Evolutionary conservation across 2,888 invertebrate genomes (phyloP), one percentile per base, ranked within the genome.

Genomic region (Eilema sororculum): DNA sequence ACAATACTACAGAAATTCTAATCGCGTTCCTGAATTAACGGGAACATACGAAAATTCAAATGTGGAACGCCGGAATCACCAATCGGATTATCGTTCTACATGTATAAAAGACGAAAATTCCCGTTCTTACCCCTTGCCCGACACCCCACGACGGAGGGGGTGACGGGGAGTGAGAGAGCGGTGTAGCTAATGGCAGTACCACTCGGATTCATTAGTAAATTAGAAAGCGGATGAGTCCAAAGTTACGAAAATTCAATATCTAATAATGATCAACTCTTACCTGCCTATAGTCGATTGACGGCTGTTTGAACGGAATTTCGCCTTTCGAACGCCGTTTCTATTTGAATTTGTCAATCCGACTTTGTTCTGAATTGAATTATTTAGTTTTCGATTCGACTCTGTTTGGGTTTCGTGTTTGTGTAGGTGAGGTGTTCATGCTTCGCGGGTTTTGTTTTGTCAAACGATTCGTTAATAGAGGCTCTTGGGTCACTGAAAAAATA

Each of bases 121-220:
- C 87, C 90, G 90, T 91, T 93, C 94, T 94, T 94, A 93, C 92
- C 93, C 94, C 93, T 92, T 86, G 78, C 80, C 86, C 87, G 81
- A 82, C 86, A 85, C 82, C 83, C 84, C 77, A 71, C 81, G 72
- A 78, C 76, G 73, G 68, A 77, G 80, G 79, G 82, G 87, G 85
- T 73, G 73, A 25, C 70, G 68, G 69, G 82, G 86, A 87, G 84
- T 25, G 59, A 75, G 79, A 73, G 76, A 75, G 79, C 75, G 84
- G 86, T 86, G 87, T 84, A 87, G 89, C 90, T 93, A 93, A 94
- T 94, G 93, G 94, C 92, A 91, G 89, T 91, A 92, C 90, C 93
- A 94, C 94, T 93, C 94, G 93, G 95, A 94, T 95, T 95, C 95
- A 95, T 95, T 95, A 95, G 95, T 93, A 95, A 95, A 95, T 95